Evolutionary conservation across 1,140 invertebrate species (phyloP).

Genomic region (Papilio polytes): DNA sequence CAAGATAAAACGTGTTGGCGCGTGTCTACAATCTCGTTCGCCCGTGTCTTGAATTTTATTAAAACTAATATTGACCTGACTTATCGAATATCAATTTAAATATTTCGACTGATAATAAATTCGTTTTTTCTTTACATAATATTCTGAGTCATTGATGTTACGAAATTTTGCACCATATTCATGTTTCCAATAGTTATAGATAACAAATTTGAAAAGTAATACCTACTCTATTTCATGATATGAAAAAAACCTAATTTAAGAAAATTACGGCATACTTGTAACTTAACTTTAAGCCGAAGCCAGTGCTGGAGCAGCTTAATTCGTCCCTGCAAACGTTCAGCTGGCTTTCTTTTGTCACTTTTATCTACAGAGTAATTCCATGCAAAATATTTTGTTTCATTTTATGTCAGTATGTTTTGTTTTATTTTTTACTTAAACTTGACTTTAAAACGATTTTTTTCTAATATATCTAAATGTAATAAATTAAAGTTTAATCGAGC

Average conservation of each 20-base stretch:
- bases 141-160: background rate
- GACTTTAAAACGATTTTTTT: too few species aligned
- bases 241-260: background rate
- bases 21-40: background rate
- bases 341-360: too few species aligned
- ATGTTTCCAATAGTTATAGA: background rate
- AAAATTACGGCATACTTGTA: background rate
- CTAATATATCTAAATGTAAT: too few species aligned
- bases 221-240: too few species aligned
- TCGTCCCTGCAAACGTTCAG: too few species aligned
- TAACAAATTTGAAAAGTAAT: background rate
- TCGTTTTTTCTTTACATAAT: background rate
- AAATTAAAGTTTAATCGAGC: too few species aligned
- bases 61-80: background rate
- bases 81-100: background rate
- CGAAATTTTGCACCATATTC: background rate
- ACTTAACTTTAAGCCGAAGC: too few species aligned
- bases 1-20: conserved; percentile 13
- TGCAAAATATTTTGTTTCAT: too few species aligned
- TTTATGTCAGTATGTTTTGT: too few species aligned
- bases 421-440: too few species aligned
- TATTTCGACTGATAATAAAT: background rate
- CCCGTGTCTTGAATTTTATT: background rate
- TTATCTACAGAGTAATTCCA: too few species aligned
- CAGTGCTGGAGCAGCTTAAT: too few species aligned